Evolutionary conservation across 1,140 invertebrate genomes (phyloP), one percentile per base, ranked within the genome.

Genomic region (Aphidius gifuensis): DNA sequence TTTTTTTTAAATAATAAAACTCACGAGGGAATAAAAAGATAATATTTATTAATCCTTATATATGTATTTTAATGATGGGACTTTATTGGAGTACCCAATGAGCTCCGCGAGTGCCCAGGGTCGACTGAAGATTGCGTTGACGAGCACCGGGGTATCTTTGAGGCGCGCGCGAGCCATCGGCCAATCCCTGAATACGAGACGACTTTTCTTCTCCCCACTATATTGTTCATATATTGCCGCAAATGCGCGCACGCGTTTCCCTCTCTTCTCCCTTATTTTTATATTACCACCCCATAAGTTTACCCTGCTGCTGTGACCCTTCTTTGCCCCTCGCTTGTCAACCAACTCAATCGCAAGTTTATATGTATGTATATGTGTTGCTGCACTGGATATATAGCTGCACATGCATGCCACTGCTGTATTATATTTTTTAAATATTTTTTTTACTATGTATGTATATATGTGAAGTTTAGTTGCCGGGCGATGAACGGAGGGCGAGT

Each of bases 101-200:
- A 9, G 66, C 69, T 67, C 65, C 68, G 60, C 60, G 73, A 71
- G 66, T 71, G 73, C 63, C 74, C 70, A 70, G 70, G 69, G 71
- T 73, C 70, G 73, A 80, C 79, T 79, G 75, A 75, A 64, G 70
- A 66, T 57, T 66, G 71, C 54, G 55, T 58, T 65, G 44, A 50
- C 62, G 68, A 65, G 68, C 71, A 56, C 62, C 62, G 66, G 67
- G 72, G 71, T 76, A 75, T 75, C 71, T 71, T 69, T 65, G 65
- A 65, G 67, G 64, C 64, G 74, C 71, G 76, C 78, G 76, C 77
- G 78, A 78, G 78, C 78, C 79, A 68, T 7, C 66, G 53, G 50
- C 79, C 78, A 80, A 80, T 79, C 62, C 32, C 1, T 1, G 55
- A 39, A 55, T 42, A 58, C 32, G 21, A 6, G 8, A n/a, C 3